Conservation (phyloP, 2,797 vertebrate species). For the Artibeus jamaicensis region DNA sequence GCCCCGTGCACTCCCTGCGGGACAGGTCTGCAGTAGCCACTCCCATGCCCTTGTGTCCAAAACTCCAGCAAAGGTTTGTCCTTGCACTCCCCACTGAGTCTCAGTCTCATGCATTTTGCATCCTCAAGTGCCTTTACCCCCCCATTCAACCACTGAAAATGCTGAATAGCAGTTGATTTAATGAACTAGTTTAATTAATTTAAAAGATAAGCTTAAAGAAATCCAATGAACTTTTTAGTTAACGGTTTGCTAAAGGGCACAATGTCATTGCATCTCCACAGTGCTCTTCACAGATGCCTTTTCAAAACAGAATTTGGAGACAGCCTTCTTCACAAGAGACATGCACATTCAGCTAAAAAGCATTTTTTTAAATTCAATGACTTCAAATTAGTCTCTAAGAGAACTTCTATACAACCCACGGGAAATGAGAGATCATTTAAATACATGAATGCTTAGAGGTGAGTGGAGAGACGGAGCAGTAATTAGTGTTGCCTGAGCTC, state of each 20-base stretch:
- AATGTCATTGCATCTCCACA: background rate
- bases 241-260: background rate
- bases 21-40: background rate
- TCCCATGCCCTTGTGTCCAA: background rate
- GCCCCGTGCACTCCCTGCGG: background rate
- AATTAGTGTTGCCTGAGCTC: background rate
- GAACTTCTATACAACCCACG: background rate
- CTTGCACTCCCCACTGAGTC: background rate
- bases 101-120: no score
- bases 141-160: background rate
- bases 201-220: background rate
- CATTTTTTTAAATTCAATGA: background rate
- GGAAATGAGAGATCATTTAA: constrained; percentile 24
- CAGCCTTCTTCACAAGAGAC: background rate
- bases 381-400: background rate
- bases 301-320: background rate
- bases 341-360: background rate
- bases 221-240: background rate
- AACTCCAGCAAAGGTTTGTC: background rate
- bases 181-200: background rate
- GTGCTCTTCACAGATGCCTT: background rate
- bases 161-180: background rate
- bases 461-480: background rate
- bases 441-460: background rate
- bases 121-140: background rate